Percentiles rank a stretch among this genome's conserved stretches.
Conservation (phyloP, 2,113 vertebrate genomes). For the Microtus ochrogaster region DNA sequence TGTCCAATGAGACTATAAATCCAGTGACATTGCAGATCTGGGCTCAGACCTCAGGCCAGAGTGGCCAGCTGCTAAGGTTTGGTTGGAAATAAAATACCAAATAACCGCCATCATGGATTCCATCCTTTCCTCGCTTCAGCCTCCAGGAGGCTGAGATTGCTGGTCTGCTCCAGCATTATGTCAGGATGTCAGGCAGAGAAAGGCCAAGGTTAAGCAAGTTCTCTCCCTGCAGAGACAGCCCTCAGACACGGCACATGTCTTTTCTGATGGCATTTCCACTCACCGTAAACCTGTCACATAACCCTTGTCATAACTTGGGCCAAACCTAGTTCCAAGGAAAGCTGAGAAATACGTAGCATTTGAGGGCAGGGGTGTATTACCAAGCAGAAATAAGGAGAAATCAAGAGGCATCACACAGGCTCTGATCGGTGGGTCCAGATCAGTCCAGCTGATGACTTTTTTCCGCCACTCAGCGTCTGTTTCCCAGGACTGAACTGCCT, state of each 20-base stretch:
- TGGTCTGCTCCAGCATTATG: neutral
- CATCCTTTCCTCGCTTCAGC: neutral
- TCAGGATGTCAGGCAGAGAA: neutral
- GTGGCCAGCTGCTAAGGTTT: neutral
- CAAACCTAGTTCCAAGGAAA: conserved; percentile 1
- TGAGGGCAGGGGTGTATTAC: neutral
- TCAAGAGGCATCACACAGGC: neutral
- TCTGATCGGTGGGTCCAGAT: neutral
- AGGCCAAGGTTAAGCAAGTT: neutral
- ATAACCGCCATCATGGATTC: neutral
- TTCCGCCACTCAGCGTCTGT: conserved; percentile 75
- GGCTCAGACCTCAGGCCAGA: neutral
- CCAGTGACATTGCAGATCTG: neutral
- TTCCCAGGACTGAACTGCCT: conserved; percentile 61
- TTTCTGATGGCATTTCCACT: neutral
- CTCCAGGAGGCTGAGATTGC: neutral
- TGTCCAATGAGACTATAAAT: neutral
- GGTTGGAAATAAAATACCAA: neutral
- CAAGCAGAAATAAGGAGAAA: neutral
- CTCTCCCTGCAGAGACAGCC: neutral
- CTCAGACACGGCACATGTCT: neutral
- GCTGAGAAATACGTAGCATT: neutral
- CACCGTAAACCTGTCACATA: neutral
- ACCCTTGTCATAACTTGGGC: neutral
- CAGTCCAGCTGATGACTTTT: neutral